Evolutionary conservation across 2,113 vertebrate genomes (phyloP), one percentile per base, ranked within the genome.

Genomic region (Austrofundulus limnaeus): DNA sequence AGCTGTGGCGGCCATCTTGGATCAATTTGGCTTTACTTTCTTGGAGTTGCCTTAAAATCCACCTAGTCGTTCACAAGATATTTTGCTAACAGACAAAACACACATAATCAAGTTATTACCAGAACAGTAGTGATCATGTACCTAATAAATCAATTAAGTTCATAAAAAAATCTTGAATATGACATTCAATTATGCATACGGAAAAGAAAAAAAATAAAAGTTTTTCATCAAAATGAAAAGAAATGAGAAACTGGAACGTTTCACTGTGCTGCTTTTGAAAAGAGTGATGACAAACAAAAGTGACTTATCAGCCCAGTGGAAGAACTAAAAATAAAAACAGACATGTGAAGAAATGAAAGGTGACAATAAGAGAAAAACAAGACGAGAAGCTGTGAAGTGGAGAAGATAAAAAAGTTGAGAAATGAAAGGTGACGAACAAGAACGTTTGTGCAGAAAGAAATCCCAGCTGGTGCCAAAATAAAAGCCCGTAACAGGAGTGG

Each of bases 341-440:
- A 59, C 31, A 28, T 0, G 48, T 38, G 38, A 85, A 64, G 61
- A 38, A 88, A 23, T 16, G 78, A 58, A 0, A 69, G 17, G 51
- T 89, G 66, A 75, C 41, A 70, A 15, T 7, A 53, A 69, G 28
- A 66, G 55, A 34, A 34, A 19, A 34, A 75, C 42, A 21, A 66
- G 61, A 52, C 75, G 69, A 28, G 49, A 66, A 41, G 57, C 48
- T 3, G 69, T 66, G 68, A 24, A 34, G 54, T 60, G 63, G 25
- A 28, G 7, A 45, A 61, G 68, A 60, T 53, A 68, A 20, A 37
- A 73, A 58, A 10, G 45, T 13, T 61, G 75, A 56, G 37, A 9
- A 63, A 74, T 49, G 5, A 46, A 5, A 78, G 47, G 48, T 61
- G 53, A 42, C 13, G 69, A 56, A 14, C 13, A 68, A 47, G 19